These are phyloP conservation scores for Mactromeris polynyma DNA, from an alignment of 2,888 invertebrate genomes.

Conservation along the genomic window DNA sequence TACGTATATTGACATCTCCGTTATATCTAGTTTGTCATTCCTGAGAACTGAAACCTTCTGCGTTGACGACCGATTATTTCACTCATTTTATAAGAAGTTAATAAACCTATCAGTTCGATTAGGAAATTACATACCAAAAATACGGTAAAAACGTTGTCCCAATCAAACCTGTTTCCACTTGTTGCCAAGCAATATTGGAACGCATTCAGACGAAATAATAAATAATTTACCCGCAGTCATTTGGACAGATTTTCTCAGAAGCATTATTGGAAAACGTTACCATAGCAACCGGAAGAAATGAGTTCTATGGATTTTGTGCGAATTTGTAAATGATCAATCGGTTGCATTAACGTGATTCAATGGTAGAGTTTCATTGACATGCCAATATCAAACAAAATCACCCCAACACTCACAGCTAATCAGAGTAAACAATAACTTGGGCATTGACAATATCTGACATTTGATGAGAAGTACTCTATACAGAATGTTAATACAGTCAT, in stretches of 20 bases:
- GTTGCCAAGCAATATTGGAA: slow-evolving; percentile 11
- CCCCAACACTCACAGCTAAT: background rate
- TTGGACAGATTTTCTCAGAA: slow-evolving; percentile 32
- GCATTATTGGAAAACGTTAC: slow-evolving; percentile 38
- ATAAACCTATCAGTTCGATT: background rate
- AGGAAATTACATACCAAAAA: background rate
- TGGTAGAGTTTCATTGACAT: background rate
- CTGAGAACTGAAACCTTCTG: background rate
- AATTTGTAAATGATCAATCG: slow-evolving; percentile 22
- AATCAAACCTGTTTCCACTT: background rate
- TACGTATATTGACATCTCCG: background rate
- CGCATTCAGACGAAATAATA: slow-evolving; percentile 20
- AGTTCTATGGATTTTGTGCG: slow-evolving; percentile 8
- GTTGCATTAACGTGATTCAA: slow-evolving; percentile 6
- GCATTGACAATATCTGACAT: background rate
- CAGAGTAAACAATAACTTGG: background rate
- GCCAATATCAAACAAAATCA: background rate
- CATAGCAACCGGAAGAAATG: slow-evolving; percentile 27
- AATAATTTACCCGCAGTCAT: slow-evolving; percentile 27
- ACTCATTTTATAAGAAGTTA: background rate
- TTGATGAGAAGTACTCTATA: background rate
- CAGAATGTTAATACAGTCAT: too few species aligned
- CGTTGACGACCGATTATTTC: background rate
- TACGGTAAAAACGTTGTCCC: background rate
- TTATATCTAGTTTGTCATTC: background rate